Evolutionary conservation across 1,140 invertebrate species (phyloP).

Genomic region (Pteromalus puparum): DNA sequence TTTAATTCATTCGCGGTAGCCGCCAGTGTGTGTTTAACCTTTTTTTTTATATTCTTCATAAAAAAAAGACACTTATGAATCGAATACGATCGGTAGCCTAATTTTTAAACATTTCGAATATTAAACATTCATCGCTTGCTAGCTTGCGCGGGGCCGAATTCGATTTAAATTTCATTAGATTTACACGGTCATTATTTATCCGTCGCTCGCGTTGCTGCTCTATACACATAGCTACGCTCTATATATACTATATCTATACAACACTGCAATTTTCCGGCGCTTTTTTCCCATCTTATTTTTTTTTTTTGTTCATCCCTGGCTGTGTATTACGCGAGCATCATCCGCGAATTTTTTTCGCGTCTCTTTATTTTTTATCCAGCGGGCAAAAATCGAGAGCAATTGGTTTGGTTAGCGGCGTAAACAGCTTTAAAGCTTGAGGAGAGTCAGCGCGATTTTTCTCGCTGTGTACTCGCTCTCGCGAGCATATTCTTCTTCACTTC

Average conservation of each 20-base stretch:
- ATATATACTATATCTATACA: background rate
- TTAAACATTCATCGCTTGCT: background rate
- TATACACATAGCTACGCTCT: background rate
- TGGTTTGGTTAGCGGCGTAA: background rate
- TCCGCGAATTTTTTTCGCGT: background rate
- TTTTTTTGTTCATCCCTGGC: too few species aligned
- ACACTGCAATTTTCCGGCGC: background rate
- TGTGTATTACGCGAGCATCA: too few species aligned
- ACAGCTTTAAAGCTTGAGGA: background rate
- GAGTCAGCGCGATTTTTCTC: background rate
- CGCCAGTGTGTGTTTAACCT: too few species aligned
- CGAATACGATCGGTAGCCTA: background rate
- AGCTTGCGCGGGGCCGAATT: too few species aligned
- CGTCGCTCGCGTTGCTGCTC: background rate
- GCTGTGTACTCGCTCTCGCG: too few species aligned
- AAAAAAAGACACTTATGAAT: background rate
- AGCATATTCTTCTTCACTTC: background rate
- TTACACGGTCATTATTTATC: conserved; percentile 9
- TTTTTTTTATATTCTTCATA: background rate
- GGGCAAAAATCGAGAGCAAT: background rate
- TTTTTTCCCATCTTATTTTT: background rate
- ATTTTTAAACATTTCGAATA: background rate
- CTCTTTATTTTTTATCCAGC: too few species aligned
- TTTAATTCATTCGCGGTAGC: background rate
- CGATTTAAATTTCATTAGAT: conserved; percentile 7